Conservation (phyloP, 2,113 vertebrate species). For the Seriola dumerili region DNA sequence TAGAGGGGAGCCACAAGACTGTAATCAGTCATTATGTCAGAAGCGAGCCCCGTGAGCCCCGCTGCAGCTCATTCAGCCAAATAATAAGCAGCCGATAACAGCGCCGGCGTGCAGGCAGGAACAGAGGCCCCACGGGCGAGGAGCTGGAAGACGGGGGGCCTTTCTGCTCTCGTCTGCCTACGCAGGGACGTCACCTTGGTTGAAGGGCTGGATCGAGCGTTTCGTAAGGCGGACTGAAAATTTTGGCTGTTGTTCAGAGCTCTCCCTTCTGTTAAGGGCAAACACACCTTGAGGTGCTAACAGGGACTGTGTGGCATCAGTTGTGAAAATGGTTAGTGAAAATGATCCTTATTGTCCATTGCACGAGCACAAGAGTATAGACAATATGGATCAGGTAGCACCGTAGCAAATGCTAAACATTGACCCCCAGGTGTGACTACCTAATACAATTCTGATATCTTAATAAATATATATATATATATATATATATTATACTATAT, state of each 20-base stretch:
- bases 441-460: neutral
- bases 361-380: neutral
- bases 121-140: slow-evolving; percentile 49
- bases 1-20: slow-evolving; percentile 86
- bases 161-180: slow-evolving; percentile 38
- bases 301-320: slow-evolving; percentile 6
- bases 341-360: neutral
- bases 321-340: neutral
- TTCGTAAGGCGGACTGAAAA: slow-evolving; percentile 6
- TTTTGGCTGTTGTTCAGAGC: slow-evolving; percentile 11
- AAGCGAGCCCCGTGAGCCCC: slow-evolving; percentile 83
- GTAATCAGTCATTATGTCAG: slow-evolving; percentile 96
- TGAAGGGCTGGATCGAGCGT: slow-evolving; percentile 48
- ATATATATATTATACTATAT: too few relatives aligned
- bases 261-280: slow-evolving; percentile 16
- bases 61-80: slow-evolving; percentile 89
- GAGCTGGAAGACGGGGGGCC: slow-evolving; percentile 44
- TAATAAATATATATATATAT: neutral
- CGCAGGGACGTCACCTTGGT: slow-evolving; percentile 59
- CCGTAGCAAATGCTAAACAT: neutral
- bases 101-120: slow-evolving; percentile 79
- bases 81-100: slow-evolving; percentile 88
- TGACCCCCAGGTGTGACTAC: neutral
- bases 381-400: neutral
- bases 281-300: slow-evolving; percentile 26